Percentiles rank a stretch among this genome's conserved stretches.
These are phyloP conservation scores for Peribatodes rhomboidaria DNA, from an alignment of 2,888 invertebrate genomes.

Conservation along the genomic window DNA sequence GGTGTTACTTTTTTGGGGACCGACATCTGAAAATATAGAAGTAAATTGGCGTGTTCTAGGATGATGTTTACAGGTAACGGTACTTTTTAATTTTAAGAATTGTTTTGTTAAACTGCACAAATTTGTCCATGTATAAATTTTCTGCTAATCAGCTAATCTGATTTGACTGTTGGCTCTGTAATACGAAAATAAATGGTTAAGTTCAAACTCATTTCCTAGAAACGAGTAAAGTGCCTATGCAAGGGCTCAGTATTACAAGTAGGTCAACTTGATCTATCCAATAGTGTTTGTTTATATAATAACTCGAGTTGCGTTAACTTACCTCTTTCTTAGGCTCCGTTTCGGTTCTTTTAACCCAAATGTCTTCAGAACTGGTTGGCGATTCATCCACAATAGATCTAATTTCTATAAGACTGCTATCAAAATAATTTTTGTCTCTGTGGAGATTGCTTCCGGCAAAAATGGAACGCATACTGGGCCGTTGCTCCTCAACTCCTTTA, in stretches of 20 bases:
- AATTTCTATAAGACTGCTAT: constrained; percentile 93
- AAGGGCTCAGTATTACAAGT: no score
- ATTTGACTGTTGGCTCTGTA: no score
- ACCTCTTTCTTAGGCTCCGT: constrained; percentile 80
- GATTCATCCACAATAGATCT: constrained; percentile 90
- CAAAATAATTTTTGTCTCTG: constrained; percentile 93
- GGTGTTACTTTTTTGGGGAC: constrained; percentile 46
- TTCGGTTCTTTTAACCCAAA: constrained; percentile 89
- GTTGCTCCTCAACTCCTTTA: constrained; percentile 84
- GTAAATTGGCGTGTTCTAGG: no score
- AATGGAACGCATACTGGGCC: constrained; percentile 88
- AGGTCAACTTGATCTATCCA: no score
- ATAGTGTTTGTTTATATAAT: no score
- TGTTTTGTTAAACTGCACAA: no score
- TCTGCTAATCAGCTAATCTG: no score
- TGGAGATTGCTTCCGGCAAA: constrained; percentile 88
- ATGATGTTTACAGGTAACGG: background rate
- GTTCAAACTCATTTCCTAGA: no score
- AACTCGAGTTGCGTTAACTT: no score
- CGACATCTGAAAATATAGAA: constrained; percentile 56
- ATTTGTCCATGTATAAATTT: no score
- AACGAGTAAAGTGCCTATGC: no score
- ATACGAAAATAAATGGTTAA: no score
- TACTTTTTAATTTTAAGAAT: background rate
- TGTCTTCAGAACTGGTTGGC: constrained; percentile 88